Evolutionary conservation across 2,888 invertebrate species (phyloP), one percentile per base, ranked within the genome.

Genomic region (Ganaspis brasiliensis): DNA sequence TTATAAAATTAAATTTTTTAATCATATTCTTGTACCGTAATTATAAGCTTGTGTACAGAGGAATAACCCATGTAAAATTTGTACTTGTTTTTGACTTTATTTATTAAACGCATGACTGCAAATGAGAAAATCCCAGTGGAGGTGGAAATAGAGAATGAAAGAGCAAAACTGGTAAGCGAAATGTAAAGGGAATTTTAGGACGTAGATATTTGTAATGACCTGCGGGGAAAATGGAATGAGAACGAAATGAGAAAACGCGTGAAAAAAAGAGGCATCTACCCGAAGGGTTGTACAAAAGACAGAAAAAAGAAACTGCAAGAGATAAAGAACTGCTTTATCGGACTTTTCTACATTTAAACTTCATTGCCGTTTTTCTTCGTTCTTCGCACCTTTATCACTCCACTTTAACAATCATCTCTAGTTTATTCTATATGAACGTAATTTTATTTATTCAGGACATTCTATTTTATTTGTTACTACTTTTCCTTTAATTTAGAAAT

Each of bases 311-410:
- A 74, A 67, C 26, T 40, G 14, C 67, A 67, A 31, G 45, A 67
- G 45, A 45, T 67, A 67, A 75, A 79, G 74, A 49, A 49, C 72
- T 72, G 70, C 74, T 82, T 83, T 83, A 83, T 85, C 77, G 79
- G 72, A 59, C 72, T 81, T 80, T 81, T 77, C 82, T 73, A 77
- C 75, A 55, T 78, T 74, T 78, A 77, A 63, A 78, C 79, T 83
- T 85, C 82, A 85, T 84, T 84, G 82, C 71, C 71, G 72, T 81
- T 63, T 78, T 72, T 61, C 71, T 75, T 78, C 76, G 52, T 73
- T 31, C 37, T 49, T 37, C 31, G 31, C 55, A 57, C 40, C 21
- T 73, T 45, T 78, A 55, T 63, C 19, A 40, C 71, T 31, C 57
- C 55, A 19, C 63, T 72, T 55, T 52, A 26, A 35, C 52, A 10